Percentiles rank a stretch among this genome's conserved stretches.
These are phyloP conservation scores for Protonemura montana DNA, from an alignment of 2,888 invertebrate species.

Conservation along the genomic window DNA sequence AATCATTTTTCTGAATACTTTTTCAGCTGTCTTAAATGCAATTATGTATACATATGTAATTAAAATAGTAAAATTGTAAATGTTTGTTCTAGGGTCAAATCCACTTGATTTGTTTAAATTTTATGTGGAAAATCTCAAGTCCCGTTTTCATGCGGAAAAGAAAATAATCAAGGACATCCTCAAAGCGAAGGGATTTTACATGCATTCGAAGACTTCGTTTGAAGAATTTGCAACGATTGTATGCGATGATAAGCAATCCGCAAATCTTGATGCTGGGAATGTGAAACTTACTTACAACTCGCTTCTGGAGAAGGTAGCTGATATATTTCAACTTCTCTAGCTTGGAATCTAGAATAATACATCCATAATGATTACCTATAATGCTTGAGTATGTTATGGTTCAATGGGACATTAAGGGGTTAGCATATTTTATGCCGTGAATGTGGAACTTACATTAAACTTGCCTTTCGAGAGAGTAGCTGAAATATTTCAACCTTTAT, in stretches of 20 bases:
- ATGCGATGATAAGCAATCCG: conserved; percentile 91
- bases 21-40: too few relatives aligned
- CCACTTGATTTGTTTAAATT: conserved; percentile 98
- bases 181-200: conserved; percentile 83
- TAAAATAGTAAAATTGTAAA: neutral
- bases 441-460: conserved; percentile 96
- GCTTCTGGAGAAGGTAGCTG: conserved; percentile 78
- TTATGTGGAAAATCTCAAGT: conserved; percentile 97
- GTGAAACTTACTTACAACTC: conserved; percentile 97
- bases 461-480: conserved; percentile 83
- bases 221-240: conserved; percentile 96
- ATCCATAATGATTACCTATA: too few relatives aligned
- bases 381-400: conserved; percentile 96
- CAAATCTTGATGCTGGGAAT: conserved; percentile 94
- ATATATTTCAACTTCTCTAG: too few relatives aligned
- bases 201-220: conserved; percentile 82
- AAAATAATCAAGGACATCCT: conserved; percentile 97
- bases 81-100: conserved; percentile 76
- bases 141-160: conserved; percentile 96
- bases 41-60: too few relatives aligned
- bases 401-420: conserved; percentile 92
- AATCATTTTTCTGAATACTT: too few relatives aligned
- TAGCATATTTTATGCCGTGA: conserved; percentile 92
- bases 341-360: too few relatives aligned
- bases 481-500: too few relatives aligned